Conservation (phyloP, 2,797 vertebrate species). For the Spea hammondii region DNA sequence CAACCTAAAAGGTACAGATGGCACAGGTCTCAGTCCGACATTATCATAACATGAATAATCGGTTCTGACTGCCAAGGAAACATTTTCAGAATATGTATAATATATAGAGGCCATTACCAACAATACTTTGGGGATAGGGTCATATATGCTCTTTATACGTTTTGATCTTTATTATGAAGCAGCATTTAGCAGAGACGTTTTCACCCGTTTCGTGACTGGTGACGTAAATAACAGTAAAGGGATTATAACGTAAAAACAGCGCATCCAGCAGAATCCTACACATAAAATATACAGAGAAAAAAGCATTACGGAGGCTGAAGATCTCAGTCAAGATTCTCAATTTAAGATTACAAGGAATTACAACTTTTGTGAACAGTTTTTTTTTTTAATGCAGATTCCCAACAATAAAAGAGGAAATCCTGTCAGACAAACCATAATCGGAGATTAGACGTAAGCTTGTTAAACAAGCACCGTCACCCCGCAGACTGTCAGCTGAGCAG, state of each 20-base stretch:
- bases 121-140: too few species aligned
- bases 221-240: slow-evolving; percentile 11
- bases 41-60: too few species aligned
- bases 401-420: slow-evolving; percentile 58
- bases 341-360: slow-evolving; percentile 52
- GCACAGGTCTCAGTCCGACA: too few species aligned
- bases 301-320: slow-evolving; percentile 12
- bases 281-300: slow-evolving; percentile 12
- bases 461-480: slow-evolving; percentile 85
- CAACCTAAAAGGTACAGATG: too few species aligned
- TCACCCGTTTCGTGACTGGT: slow-evolving; percentile 2
- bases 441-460: slow-evolving; percentile 68
- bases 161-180: neutral
- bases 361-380: slow-evolving; percentile 50
- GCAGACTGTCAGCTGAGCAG: slow-evolving; percentile 98
- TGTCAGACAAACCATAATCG: slow-evolving; percentile 65
- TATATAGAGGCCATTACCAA: too few species aligned
- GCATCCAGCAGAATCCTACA: neutral
- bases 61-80: too few species aligned
- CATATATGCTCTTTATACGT: neutral
- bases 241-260: neutral
- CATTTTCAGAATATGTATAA: too few species aligned
- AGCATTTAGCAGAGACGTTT: neutral
- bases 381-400: slow-evolving; percentile 56
- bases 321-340: slow-evolving; percentile 43